Evolutionary conservation across 2,113 vertebrate species (phyloP), one percentile per base, ranked within the genome.

Genomic region (Alethe castanea): DNA sequence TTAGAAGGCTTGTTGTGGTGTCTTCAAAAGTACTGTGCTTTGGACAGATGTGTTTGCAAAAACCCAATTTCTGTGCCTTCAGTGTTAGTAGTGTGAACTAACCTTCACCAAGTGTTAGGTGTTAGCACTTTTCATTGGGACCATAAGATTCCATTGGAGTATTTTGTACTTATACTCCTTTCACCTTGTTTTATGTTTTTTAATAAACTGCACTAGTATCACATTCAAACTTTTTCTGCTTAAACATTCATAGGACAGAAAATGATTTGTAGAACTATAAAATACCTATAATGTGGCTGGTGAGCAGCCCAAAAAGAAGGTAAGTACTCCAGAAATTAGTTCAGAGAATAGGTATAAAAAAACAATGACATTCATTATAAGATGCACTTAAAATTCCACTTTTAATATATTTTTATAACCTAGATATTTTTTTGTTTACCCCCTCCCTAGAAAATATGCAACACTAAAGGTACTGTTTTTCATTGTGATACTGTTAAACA

Each of bases 181-280:
- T 82, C 19, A 7, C 65, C 20, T 54, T 78, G 18, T 60, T 66
- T 72, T 35, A 14, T 22, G 45, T 24, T 45, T 88, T 86, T 67
- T 10, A 52, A 86, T 64, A 69, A 87, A 62, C n/a, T 52, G 23
- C 10, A 2, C 36, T 62, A 47, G 50, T 45, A 28, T 66, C 35
- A 4, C 8, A 25, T 86, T 72, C 45, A 65, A 18, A 40, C n/a
- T 79, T 90, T 25, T 92, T 81, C 85, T 81, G 56, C 73, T 72
- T 88, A 82, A 93, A 81, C 69, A 31, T 94, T 69, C 90, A 90
- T 85, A 81, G 72, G 47, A 36, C 72, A 91, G 81, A 64, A 95
- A 85, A 84, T 48, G 25, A 81, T 74, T 90, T 54, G 64, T 38
- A 85, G 69, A 77, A 69, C 64, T 87, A 44, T 65, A 66, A 81